Evolutionary conservation across 2,113 vertebrate genomes (phyloP).

Genomic region (Aleadryas rufinucha): DNA sequence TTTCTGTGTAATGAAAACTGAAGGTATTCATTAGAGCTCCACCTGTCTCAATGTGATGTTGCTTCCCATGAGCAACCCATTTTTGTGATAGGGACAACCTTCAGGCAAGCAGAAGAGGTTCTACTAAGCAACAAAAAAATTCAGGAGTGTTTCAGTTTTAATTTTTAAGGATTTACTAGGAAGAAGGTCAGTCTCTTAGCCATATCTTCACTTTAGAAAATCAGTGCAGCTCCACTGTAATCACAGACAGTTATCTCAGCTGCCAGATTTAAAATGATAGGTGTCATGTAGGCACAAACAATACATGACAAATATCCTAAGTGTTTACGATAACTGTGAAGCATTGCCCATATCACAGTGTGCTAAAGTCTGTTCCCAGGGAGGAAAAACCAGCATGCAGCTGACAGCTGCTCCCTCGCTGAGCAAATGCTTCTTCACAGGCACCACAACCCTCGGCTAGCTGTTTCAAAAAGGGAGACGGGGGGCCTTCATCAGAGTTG

Average conservation of each 20-base stretch:
- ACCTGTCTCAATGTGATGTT: background rate
- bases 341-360: background rate
- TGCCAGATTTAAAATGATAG: background rate
- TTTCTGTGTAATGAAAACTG: background rate
- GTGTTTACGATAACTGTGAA: background rate
- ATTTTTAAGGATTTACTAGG: background rate
- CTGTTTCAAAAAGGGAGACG: background rate
- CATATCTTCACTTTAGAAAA: background rate
- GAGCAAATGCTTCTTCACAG: constrained; percentile 29
- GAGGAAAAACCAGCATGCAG: background rate
- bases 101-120: background rate
- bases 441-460: background rate
- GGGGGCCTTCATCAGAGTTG: constrained; percentile 2
- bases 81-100: background rate
- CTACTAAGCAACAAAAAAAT: background rate
- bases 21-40: background rate
- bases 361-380: background rate
- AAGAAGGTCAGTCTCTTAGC: background rate
- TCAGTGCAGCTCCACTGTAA: background rate
- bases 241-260: background rate
- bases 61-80: background rate
- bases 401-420: constrained; percentile 41
- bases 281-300: background rate
- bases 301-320: background rate
- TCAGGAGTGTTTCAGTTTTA: background rate